Evolutionary conservation across 2,797 vertebrate species (phyloP), one percentile per base, ranked within the genome.

Genomic region (Coracias cyanogaster): DNA sequence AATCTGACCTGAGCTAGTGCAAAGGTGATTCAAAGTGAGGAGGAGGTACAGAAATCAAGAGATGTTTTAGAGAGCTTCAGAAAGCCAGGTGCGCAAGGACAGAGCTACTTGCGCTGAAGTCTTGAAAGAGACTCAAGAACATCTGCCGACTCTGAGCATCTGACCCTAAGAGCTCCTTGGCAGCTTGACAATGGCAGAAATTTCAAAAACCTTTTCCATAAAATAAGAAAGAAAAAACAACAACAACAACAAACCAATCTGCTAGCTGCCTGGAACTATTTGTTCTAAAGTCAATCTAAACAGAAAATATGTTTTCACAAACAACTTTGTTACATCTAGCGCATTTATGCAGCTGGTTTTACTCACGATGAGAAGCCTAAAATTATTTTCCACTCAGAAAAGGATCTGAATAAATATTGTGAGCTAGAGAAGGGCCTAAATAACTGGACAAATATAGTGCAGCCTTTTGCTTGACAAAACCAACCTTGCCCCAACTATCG

Each of bases 371-470:
- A 62, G 31, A 70, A 85, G n/a, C 28, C 58, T 17, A 41, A 25
- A 52, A 49, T 39, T 49, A 49, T 71, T 71, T 90, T 83, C 37
- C 33, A 39, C 35, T 74, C n/a, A 31, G 37, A 79, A 77, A 70
- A 80, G 31, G 35, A 85, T 57, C 43, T 24, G 43, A 58, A 45
- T 66, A 85, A 92, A n/a, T 35, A 84, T 12, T 57, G 24, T 29
- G 51, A 95, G 61, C 49, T 84, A 45, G 6, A 25, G 33, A 60
- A 65, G 48, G 65, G 9, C 29, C 77, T 51, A 55, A 81, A 46
- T 52, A 84, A 51, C 15, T 28, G 4, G 26, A 3, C 3, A 7
- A 69, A 82, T 0, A 14, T 0, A 58, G 37, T 7, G 22, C 14
- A 58, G 7, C 24, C 26, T 54, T 49, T 52, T 39, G 37, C 37